phyloP scores from a whole-genome alignment of 1,140 invertebrate genomes.

The Aphaenogaster rudis region DNA sequence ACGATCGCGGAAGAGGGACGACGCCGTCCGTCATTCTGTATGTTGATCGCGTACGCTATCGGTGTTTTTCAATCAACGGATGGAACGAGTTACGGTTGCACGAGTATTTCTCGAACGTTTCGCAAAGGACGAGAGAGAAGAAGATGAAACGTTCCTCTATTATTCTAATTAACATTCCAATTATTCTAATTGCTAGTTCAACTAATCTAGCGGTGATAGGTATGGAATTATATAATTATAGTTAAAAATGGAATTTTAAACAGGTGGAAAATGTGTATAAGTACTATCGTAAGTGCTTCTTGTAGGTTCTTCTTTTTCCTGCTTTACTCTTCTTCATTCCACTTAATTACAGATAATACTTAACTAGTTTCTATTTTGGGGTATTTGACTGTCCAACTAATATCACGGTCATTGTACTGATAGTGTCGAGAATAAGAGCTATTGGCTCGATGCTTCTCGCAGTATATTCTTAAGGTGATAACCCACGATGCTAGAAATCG shows the following conservation, averaged over 20 bases:
- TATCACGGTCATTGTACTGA: too few relatives aligned
- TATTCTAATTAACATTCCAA: constrained; percentile 10
- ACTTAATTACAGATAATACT: not conserved
- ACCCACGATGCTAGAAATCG: too few relatives aligned
- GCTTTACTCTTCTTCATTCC: not conserved
- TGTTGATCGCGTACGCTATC: constrained; percentile 54
- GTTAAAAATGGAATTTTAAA: constrained; percentile 7
- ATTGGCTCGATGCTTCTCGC: constrained; percentile 8
- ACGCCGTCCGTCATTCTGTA: constrained; percentile 35
- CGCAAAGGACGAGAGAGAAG: not conserved
- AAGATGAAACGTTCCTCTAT: not conserved
- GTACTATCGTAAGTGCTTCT: not conserved
- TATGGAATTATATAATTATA: not conserved
- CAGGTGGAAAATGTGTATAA: not conserved
- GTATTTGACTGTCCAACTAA: not conserved
- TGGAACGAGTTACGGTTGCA: not conserved
- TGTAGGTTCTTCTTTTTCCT: not conserved
- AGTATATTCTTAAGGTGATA: not conserved
- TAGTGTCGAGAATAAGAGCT: constrained; percentile 1
- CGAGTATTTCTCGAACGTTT: not conserved
- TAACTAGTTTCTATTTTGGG: not conserved
- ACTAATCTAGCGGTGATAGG: not conserved
- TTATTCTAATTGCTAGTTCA: constrained; percentile 14
- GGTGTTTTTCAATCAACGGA: constrained; percentile 40
- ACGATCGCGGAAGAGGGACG: constrained; percentile 57